Percentiles rank a stretch among this genome's conserved stretches.
Conservation (phyloP, 1,140 invertebrate species). For the Lethocerus indicus region DNA sequence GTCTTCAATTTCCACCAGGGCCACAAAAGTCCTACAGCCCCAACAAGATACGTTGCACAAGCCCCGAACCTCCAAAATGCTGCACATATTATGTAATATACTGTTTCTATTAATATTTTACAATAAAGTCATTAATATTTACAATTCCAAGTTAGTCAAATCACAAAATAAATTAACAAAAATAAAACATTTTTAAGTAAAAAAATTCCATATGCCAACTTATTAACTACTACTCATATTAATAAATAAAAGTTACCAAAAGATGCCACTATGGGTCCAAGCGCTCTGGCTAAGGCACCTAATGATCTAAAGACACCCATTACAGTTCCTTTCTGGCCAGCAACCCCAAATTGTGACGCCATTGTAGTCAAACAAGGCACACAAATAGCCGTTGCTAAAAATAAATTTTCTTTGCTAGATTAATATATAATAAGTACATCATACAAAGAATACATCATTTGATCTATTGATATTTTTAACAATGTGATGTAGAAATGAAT, state of each 20-base stretch:
- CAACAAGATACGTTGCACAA: conserved; percentile 50
- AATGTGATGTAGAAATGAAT: conserved; percentile 3
- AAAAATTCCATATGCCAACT: conserved; percentile 8
- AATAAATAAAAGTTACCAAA: conserved; percentile 30
- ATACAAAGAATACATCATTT: conserved; percentile 4
- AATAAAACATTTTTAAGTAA: conserved; percentile 1
- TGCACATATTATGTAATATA: conserved; percentile 25
- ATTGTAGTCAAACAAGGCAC: conserved; percentile 87
- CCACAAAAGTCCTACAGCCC: conserved; percentile 43
- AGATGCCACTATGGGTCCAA: conserved; percentile 78
- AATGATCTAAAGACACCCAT: conserved; percentile 88
- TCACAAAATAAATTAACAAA: background rate
- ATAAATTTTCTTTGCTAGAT: conserved; percentile 7
- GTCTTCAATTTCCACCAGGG: conserved; percentile 25
- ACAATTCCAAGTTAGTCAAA: background rate
- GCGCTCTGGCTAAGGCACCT: conserved; percentile 79
- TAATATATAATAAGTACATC: background rate
- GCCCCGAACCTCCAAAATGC: conserved; percentile 71
- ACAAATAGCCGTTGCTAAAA: conserved; percentile 75
- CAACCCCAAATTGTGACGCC: conserved; percentile 64
- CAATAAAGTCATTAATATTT: conserved; percentile 4
- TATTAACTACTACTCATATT: background rate
- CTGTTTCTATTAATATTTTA: conserved; percentile 7
- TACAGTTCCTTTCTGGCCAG: conserved; percentile 77
- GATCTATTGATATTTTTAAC: too few species aligned